A percentile compares a stretch with the other conserved stretches of the same genome.
phyloP scores from a whole-genome alignment of 1,140 invertebrate genomes.

The Drosophila nasuta region DNA sequence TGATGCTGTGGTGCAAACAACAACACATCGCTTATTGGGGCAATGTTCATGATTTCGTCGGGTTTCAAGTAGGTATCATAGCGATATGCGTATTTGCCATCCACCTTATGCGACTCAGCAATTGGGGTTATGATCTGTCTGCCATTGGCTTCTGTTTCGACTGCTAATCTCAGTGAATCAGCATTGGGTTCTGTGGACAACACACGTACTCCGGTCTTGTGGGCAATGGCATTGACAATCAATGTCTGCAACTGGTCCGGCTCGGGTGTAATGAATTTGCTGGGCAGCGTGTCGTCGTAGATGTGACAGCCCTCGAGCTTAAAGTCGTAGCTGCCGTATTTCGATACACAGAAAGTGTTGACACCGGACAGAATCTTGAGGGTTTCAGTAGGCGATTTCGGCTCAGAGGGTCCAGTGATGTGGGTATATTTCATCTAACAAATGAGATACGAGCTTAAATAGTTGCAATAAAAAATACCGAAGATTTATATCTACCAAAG shows the following conservation, averaged over 20 bases:
- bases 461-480: neutral
- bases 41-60: slow-evolving; percentile 87
- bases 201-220: slow-evolving; percentile 85
- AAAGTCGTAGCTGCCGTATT: slow-evolving; percentile 90
- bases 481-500: slow-evolving; percentile 71
- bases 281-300: slow-evolving; percentile 86
- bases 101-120: slow-evolving; percentile 77
- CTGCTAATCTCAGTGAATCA: slow-evolving; percentile 78
- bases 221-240: slow-evolving; percentile 84
- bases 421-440: slow-evolving; percentile 74
- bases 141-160: slow-evolving; percentile 78
- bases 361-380: slow-evolving; percentile 85
- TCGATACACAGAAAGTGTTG: slow-evolving; percentile 89
- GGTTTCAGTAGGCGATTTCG: slow-evolving; percentile 58
- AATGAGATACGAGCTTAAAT: neutral
- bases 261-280: slow-evolving; percentile 73
- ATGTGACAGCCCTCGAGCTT: slow-evolving; percentile 93
- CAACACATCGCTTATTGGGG: slow-evolving; percentile 88
- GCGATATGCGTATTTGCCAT: slow-evolving; percentile 85
- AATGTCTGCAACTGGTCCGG: slow-evolving; percentile 71
- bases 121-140: slow-evolving; percentile 79
- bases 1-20: slow-evolving; percentile 90
- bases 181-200: slow-evolving; percentile 76
- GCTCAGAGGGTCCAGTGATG: slow-evolving; percentile 46
- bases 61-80: slow-evolving; percentile 86